Evolutionary conservation across 2,797 vertebrate species (phyloP), one percentile per base, ranked within the genome.

Genomic region (Rachycentron canadum): DNA sequence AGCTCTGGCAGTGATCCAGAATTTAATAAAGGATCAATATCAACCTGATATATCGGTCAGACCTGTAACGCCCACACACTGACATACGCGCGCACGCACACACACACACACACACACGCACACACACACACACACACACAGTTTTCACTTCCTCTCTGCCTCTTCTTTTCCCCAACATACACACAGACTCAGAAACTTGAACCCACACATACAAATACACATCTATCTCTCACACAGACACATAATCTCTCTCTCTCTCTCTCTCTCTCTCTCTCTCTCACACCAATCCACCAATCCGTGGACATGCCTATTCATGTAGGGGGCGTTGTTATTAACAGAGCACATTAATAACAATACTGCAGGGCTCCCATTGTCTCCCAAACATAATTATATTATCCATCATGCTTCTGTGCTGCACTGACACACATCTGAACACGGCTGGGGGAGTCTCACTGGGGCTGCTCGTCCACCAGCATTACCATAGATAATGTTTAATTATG

Each of bases 401-500:
- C 88, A 91, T 81, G 74, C 77, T 79, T 76, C 69, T 84, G 62
- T 16, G 76, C 75, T 1, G 82, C 60, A 62, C 86, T 72, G 88
- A 87, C 91, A 91, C 84, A 78, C 91, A 77, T 74, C 9, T 8
- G 66, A 84, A 79, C 89, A 59, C 47, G 79, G 76, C 86, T 55
- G 84, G 59, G 50, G 50, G 82, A 83, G 84, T 64, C 86, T 88
- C 71, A 4, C 59, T 12, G 53, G 63, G 70, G 73, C 70, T 25
- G 76, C 81, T 64, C 32, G 82, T 83, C 86, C 84, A 76, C 66
- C 76, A 58, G 81, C 81, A 75, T 88, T 71, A 85, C 82, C 88
- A 83, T 75, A 90, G 89, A 92, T 92, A 92, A 93, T 93, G 87
- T 90, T 92, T 91, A 87, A 93, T 93, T 92, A 93, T 92, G 88